Base-by-base conservation (phyloP, 2,113 vertebrate genomes). In the Microtus oregoni region DNA sequence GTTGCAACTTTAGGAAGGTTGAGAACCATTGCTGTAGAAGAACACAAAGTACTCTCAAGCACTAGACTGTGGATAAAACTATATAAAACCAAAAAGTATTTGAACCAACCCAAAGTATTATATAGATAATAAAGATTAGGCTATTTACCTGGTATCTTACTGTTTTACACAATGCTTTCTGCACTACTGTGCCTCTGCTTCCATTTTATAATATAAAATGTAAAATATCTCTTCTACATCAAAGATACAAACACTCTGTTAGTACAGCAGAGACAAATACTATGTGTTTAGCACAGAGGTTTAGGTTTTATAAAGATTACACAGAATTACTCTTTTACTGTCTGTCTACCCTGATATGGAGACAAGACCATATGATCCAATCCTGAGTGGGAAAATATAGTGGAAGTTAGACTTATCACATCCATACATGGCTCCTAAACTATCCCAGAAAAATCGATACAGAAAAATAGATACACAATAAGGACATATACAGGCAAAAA, bases 191-290 rank as follows among this genome's bases (percentile, higher is more conserved):
- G 15, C 14, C 28, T 72, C 61, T 77, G 41, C 35, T 77, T 75
- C 50, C 3, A 81, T 15, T 73, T 97, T 14, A 12, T 77, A 79
- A 89, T 68, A 92, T 77, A 78, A 94, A 24, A 78, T 88, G 17
- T 35, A 38, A 91, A 26, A 88, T 17, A 2, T 50, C 1, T 91
- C 52, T 93, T 78, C 55, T 65, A 73, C 19, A 86, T 88, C 0
- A 30, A 88, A 83, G 13, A 91, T 50, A 6, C 55, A 15, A 86
- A 93, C 79, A 61, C 5, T 44, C 11, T 89, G 77, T 35, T 75
- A 93, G 6, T 58, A 26, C 72, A n/a, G 22, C 28, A 72, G 30
- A 92, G n/a, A 83, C 20, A 72, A 76, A 89, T 24, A 47, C 10
- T 78, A 12, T 77, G 61, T 35, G 24, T 67, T 92, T 52, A 75